phyloP scores from a whole-genome alignment of 92 coral and sea anemone species.

The Muricea muricata region DNA sequence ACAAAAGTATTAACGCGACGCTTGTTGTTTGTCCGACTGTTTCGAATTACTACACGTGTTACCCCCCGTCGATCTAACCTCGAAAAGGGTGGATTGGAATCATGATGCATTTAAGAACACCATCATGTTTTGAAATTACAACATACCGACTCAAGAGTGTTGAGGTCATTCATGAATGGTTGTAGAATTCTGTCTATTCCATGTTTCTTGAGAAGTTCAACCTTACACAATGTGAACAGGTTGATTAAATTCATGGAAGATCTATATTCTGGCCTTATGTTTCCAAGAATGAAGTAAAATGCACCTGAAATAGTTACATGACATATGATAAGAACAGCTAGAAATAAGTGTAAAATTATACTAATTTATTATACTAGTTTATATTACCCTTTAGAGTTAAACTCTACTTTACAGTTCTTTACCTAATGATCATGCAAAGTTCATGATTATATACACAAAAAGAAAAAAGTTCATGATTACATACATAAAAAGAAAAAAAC shows the following conservation, averaged over 20 bases:
- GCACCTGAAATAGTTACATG: conserved; percentile 24
- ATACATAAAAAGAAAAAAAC: too few species aligned
- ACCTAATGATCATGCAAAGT: not conserved
- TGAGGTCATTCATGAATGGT: conserved; percentile 11
- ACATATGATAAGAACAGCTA: not conserved
- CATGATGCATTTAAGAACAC: not conserved
- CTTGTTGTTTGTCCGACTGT: too few species aligned
- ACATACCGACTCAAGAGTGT: conserved; percentile 4
- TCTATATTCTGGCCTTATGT: conserved; percentile 12
- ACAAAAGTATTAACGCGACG: too few species aligned
- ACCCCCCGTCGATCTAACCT: too few species aligned
- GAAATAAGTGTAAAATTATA: too few species aligned
- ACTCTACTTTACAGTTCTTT: too few species aligned
- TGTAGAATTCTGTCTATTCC: conserved; percentile 12
- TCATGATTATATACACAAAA: not conserved
- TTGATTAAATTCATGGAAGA: not conserved
- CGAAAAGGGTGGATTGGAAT: too few species aligned
- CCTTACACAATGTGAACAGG: not conserved
- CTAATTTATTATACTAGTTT: too few species aligned
- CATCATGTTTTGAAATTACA: not conserved
- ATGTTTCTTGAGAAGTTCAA: conserved; percentile 3
- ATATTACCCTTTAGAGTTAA: too few species aligned
- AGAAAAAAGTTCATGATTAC: not conserved
- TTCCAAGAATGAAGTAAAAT: conserved; percentile 4
- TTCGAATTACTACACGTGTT: too few species aligned